phyloP scores from a whole-genome alignment of 2,113 vertebrate species.

The Tor tambroides region DNA sequence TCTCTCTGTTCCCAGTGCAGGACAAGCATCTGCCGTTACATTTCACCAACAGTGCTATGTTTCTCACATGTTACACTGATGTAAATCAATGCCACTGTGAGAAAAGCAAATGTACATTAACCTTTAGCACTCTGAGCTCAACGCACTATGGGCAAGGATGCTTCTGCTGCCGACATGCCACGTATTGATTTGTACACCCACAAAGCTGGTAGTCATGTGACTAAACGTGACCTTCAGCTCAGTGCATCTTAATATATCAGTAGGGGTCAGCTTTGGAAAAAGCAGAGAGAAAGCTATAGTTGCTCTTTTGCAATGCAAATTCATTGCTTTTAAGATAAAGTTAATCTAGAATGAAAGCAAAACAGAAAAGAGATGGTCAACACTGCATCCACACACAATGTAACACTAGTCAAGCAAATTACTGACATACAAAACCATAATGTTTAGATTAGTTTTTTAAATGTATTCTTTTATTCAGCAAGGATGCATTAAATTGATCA shows the following conservation, averaged over 20 bases:
- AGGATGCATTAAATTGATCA: background rate
- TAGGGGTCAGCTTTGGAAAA: constrained; percentile 6
- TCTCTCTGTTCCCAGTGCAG: constrained; percentile 16
- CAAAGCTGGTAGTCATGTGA: constrained; percentile 26
- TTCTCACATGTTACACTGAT: constrained; percentile 15
- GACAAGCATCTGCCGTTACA: background rate
- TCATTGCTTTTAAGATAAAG: constrained; percentile 32
- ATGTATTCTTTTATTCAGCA: no score
- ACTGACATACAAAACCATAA: no score
- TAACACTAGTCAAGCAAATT: no score
- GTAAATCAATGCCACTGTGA: constrained; percentile 40
- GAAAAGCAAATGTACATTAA: constrained; percentile 31
- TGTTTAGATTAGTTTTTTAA: no score
- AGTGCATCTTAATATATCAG: constrained; percentile 33
- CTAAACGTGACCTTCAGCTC: constrained; percentile 23
- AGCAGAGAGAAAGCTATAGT: constrained; percentile 7
- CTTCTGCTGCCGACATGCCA: background rate
- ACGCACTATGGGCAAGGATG: constrained; percentile 2
- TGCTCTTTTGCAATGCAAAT: constrained; percentile 45
- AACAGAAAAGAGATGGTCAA: background rate
- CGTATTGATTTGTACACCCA: constrained; percentile 35
- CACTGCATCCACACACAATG: background rate
- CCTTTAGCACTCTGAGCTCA: constrained; percentile 18
- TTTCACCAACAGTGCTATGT: constrained; percentile 24
- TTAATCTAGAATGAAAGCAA: background rate